Evolutionary conservation across 1,140 invertebrate genomes (phyloP), one percentile per base, ranked within the genome.

Genomic region (Whitmania pigra): DNA sequence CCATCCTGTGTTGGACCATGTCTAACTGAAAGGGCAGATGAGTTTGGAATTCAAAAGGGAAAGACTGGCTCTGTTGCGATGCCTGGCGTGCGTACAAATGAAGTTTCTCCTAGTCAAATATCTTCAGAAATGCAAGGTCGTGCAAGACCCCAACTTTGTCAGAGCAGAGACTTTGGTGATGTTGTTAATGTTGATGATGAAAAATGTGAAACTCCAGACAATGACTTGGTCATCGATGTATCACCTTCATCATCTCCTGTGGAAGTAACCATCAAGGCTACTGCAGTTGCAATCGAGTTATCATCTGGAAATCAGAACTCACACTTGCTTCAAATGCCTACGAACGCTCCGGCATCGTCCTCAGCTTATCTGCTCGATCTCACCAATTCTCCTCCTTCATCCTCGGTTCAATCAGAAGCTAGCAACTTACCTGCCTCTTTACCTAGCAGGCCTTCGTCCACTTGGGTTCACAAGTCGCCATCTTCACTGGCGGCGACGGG

Each of bases 171-270:
- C 57, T 22, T 25, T 20, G 57, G 29, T 20, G 57, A 63, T 63
- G 57, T 25, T 31, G 57, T 63, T 13, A 63, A 4, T 63, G 22
- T 63, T 13, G 29, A 31, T 13, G 57, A 63, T 31, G 57, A 63
- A 22, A 63, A 63, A 63, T 25, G 22, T 13, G 57, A 63, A 22
- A 25, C 29, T 63, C 57, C 57, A 13, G 57, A 63, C 29, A 63
- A 63, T n/a, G 57, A 63, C 22, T 31, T 63, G 22, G 29, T 63
- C 22, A 63, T 63, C 57, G 57, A 63, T 31, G 57, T 63, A 18
- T 63, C 57, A 11, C 57, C 57, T 22, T 25, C 57, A 11, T 63
- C 57, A n/a, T 22, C 57, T 63, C 22, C 57, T 63, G 57, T 13
- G 11, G 22, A 22, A 20, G 57, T 7, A 13, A 63, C 22, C 57